Percentiles rank a stretch among this genome's conserved stretches.
phyloP scores from a whole-genome alignment of 2,113 vertebrate species.

The Clarias batrachus region DNA sequence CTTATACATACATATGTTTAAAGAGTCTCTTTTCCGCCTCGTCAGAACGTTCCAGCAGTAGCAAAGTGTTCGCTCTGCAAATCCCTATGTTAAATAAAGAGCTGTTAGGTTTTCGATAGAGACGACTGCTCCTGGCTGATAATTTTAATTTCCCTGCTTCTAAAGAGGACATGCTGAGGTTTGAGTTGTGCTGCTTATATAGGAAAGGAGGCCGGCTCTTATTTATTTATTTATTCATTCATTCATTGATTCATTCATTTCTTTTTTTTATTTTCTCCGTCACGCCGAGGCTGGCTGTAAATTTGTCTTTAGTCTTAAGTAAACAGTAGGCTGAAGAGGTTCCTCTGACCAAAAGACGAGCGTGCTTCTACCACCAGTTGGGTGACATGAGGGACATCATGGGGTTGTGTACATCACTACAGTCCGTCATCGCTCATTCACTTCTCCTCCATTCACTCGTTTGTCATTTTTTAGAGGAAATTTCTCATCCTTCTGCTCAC shows the following conservation, averaged over 20 bases:
- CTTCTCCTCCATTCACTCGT: neutral
- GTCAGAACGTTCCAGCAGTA: slow-evolving; percentile 59
- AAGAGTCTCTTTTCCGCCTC: slow-evolving; percentile 44
- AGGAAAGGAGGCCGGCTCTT: slow-evolving; percentile 42
- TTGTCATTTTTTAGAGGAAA: neutral
- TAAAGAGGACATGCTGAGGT: slow-evolving; percentile 69
- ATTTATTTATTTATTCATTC: too few relatives aligned
- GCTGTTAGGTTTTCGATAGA: slow-evolving; percentile 65
- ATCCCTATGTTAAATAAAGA: slow-evolving; percentile 58
- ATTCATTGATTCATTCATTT: too few relatives aligned
- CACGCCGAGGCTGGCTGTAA: slow-evolving; percentile 29
- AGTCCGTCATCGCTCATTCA: neutral
- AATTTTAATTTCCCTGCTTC: slow-evolving; percentile 74
- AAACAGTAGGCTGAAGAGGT: neutral
- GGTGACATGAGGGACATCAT: neutral
- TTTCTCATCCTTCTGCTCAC: neutral
- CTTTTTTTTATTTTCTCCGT: neutral
- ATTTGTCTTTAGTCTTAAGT: slow-evolving; percentile 50
- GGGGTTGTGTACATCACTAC: neutral
- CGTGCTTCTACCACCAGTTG: neutral
- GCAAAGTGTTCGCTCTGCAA: slow-evolving; percentile 56
- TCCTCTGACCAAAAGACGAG: neutral
- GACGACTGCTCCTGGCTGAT: slow-evolving; percentile 68
- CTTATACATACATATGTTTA: slow-evolving; percentile 66
- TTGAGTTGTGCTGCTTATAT: slow-evolving; percentile 66